phyloP scores from a whole-genome alignment of 1,140 invertebrate species.

The Aphaenogaster floridana region DNA sequence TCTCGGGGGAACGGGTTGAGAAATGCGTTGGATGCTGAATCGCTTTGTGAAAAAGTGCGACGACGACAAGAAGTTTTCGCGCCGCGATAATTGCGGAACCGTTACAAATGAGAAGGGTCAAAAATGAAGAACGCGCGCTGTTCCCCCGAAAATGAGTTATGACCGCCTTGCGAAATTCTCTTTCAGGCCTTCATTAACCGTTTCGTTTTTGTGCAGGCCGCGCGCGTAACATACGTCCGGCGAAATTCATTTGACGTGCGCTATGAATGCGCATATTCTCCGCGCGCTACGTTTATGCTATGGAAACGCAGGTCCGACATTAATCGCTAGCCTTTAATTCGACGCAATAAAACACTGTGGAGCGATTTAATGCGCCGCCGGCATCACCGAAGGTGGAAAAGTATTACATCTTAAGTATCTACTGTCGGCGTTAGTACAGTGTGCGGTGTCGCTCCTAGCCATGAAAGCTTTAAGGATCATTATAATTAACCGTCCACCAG shows the following conservation, averaged over 20 bases:
- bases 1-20: not conserved
- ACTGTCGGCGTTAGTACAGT: slow-evolving; percentile 28
- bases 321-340: slow-evolving; percentile 57
- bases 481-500: slow-evolving; percentile 45
- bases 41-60: slow-evolving; percentile 29
- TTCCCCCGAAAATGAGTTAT: slow-evolving; percentile 51
- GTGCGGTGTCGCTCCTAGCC: slow-evolving; percentile 13
- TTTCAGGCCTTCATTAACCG: slow-evolving; percentile 41
- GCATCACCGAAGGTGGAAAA: slow-evolving; percentile 40
- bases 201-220: slow-evolving; percentile 5
- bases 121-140: slow-evolving; percentile 4
- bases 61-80: slow-evolving; percentile 5
- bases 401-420: slow-evolving; percentile 48
- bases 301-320: slow-evolving; percentile 31
- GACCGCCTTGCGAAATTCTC: slow-evolving; percentile 43
- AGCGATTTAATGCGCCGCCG: slow-evolving; percentile 51
- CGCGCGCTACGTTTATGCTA: not conserved
- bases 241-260: slow-evolving; percentile 45
- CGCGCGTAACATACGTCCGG: not conserved
- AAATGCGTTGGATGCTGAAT: slow-evolving; percentile 3
- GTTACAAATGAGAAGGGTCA: slow-evolving; percentile 19
- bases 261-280: slow-evolving; percentile 39
- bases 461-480: slow-evolving; percentile 56
- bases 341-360: slow-evolving; percentile 40
- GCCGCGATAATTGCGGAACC: slow-evolving; percentile 28